A percentile compares a stretch with the other conserved stretches of the same genome.
phyloP scores from a whole-genome alignment of 92 coral and sea anemone species.

The Plumapathes pennacea region DNA sequence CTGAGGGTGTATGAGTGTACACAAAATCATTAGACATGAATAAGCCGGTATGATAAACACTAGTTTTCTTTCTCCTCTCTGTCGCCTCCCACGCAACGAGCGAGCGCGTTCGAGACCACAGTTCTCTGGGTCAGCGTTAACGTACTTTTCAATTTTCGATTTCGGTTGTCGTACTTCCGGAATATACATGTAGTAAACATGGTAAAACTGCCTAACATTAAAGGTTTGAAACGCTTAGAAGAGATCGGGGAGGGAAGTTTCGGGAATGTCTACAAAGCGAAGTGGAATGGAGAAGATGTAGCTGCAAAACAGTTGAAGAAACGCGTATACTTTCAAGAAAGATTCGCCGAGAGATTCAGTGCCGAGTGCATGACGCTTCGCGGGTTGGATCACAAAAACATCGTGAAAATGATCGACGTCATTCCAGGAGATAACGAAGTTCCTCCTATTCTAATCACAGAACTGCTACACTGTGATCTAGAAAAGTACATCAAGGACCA shows the following conservation, averaged over 20 bases:
- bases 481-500: conserved; percentile 48
- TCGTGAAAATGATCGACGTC: conserved; percentile 57
- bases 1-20: too few relatives aligned
- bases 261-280: conserved; percentile 68
- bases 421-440: conserved; percentile 27
- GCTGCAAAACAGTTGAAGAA: conserved; percentile 81
- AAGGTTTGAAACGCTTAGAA: too few relatives aligned
- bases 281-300: conserved; percentile 55
- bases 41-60: too few relatives aligned
- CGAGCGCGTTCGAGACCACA: too few relatives aligned
- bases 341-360: conserved; percentile 37
- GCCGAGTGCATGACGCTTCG: conserved; percentile 59
- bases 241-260: conserved; percentile 71
- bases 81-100: too few relatives aligned
- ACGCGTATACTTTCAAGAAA: conserved; percentile 26
- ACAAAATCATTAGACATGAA: too few relatives aligned
- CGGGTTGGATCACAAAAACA: conserved; percentile 61
- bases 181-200: too few relatives aligned
- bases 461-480: conserved; percentile 65
- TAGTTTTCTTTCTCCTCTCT: too few relatives aligned
- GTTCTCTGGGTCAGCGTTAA: too few relatives aligned
- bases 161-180: too few relatives aligned
- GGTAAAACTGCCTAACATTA: too few relatives aligned
- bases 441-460: conserved; percentile 73
- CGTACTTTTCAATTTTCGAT: too few relatives aligned